Base-by-base conservation (phyloP, 1,140 invertebrate genomes). In the Brachionus calyciflorus region DNA sequence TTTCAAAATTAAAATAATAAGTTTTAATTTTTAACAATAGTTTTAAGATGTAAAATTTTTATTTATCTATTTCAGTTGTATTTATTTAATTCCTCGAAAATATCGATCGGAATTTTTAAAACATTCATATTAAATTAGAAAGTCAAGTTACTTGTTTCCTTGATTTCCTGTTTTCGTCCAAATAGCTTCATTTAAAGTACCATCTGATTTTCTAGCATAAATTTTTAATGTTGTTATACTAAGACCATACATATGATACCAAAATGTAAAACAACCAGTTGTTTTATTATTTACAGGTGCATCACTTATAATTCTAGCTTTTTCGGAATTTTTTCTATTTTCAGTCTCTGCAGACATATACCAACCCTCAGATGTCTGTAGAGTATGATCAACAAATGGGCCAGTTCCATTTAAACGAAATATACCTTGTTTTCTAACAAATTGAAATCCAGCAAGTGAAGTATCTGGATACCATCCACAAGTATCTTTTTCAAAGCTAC, bases 321-420 rank as follows among this genome's bases (percentile, higher is more conserved):
- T 60, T 60, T 60, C 55, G 3, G 26, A 37, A 9, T 60, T 28
- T 44, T 65, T 44, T 65, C 60, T 65, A 24, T 65, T 44, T 28
- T 41, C 37, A 41, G 40, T 65, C 44, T 65, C 60, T 12, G 60
- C 30, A 14, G 12, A 19, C 46, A 76, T 57, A 21, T 26, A 76
- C 37, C 91, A 89, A 79, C 90, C 91, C 85, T 92, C 88, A 14
- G 21, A 21, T 26, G 14, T 76, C 21, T 57, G 28, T 17, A 76
- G 12, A 44, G 73, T 76, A 37, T 76, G 73, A 28, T 76, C 73
- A 24, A 60, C n/a, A 5, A 87, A 87, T 0, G 91, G 91, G 7
- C 91, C 91, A 12, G 79, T 80, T 19, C 60, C 60, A 14, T 65
- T 65, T 9, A 44, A 19, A 24, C 24, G 24, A 41, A 44, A 65